Evolutionary conservation across 1,140 invertebrate genomes (phyloP).

Genomic region (Tetragnatha versicolor): DNA sequence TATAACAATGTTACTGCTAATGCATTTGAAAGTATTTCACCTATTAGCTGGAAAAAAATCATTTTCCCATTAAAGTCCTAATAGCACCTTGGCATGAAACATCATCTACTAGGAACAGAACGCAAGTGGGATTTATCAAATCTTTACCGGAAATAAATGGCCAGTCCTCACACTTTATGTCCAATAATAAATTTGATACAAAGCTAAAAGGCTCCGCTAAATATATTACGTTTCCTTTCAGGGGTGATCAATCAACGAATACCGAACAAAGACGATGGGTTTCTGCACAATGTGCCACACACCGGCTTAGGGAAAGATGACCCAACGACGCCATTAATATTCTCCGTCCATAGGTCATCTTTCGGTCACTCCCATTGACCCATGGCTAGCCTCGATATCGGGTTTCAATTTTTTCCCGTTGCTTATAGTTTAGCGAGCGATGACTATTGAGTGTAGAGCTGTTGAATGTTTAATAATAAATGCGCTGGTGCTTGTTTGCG

Average conservation of each 20-base stretch:
- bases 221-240: slow-evolving; percentile 10
- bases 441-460: no score
- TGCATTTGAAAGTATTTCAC: no score
- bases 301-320: neutral
- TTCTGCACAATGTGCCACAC: no score
- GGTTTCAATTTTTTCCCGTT: no score
- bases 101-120: neutral
- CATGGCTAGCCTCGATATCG: neutral
- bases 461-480: no score
- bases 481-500: no score
- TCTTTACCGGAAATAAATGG: neutral
- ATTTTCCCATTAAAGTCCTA: neutral
- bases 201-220: slow-evolving; percentile 19
- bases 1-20: no score
- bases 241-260: slow-evolving; percentile 3
- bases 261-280: no score
- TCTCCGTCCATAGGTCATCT: neutral
- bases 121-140: slow-evolving; percentile 8
- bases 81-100: neutral
- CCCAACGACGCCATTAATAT: slow-evolving; percentile 5
- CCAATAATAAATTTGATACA: slow-evolving; percentile 20
- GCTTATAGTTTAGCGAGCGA: no score
- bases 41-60: no score
- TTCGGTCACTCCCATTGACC: neutral
- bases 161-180: slow-evolving; percentile 10